Percentiles rank a stretch among this genome's conserved stretches.
phyloP scores from a whole-genome alignment of 2,113 vertebrate genomes.

The Oncorhynchus masou region DNA sequence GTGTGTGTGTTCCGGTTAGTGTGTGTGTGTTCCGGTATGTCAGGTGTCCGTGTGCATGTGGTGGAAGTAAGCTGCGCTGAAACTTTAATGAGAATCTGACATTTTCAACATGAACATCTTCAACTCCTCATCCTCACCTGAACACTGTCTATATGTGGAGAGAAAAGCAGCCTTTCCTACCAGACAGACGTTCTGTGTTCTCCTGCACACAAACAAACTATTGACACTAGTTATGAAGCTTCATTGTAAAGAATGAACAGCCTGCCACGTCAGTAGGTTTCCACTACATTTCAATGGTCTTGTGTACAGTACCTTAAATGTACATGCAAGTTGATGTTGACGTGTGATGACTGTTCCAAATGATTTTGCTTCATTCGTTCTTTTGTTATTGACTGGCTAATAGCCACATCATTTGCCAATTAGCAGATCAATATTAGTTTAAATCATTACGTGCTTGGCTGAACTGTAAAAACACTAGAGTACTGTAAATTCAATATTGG shows the following conservation, averaged over 20 bases:
- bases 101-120: conserved; percentile 35
- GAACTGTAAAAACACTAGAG: background rate
- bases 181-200: background rate
- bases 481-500: background rate
- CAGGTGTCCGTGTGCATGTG: conserved; percentile 51
- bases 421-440: conserved; percentile 53
- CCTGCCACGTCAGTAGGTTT: background rate
- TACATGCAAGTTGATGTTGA: too few species aligned
- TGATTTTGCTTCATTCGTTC: conserved; percentile 24
- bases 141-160: background rate
- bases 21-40: conserved; percentile 18
- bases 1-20: too few species aligned
- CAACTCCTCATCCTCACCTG: conserved; percentile 17
- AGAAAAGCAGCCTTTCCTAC: background rate
- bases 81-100: conserved; percentile 72
- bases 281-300: too few species aligned
- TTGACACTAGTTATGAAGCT: background rate
- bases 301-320: background rate
- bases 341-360: background rate
- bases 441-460: conserved; percentile 60
- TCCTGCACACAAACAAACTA: background rate
- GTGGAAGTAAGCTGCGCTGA: conserved; percentile 56
- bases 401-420: conserved; percentile 65
- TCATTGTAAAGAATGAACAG: background rate
- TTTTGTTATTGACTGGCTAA: conserved; percentile 60